These are phyloP conservation scores for Onthophagus taurus DNA, from an alignment of 1,140 invertebrate species.

Conservation along the genomic window DNA sequence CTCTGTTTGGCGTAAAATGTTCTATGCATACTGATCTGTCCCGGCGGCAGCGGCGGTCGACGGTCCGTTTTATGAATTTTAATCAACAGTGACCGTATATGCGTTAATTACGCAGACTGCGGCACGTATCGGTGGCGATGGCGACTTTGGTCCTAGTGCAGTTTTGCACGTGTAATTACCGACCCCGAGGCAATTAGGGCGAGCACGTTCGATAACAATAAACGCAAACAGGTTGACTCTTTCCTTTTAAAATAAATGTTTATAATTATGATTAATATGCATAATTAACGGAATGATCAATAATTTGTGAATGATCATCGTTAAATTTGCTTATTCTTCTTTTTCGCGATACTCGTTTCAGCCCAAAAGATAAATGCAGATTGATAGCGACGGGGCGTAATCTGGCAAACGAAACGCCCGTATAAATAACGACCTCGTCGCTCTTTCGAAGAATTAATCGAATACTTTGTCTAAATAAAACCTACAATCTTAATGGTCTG, in stretches of 20 bases:
- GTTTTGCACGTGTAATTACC: neutral
- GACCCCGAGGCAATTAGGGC: too few species aligned
- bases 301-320: too few species aligned
- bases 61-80: conserved; percentile 6
- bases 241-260: too few species aligned
- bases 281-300: too few species aligned
- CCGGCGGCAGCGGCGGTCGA: neutral
- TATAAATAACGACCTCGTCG: neutral
- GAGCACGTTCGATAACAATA: too few species aligned
- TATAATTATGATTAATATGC: too few species aligned
- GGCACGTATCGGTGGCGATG: neutral
- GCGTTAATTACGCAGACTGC: neutral
- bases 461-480: conserved; percentile 10
- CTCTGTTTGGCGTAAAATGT: conserved; percentile 6
- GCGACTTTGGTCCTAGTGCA: neutral
- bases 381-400: too few species aligned
- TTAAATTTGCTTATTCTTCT: too few species aligned
- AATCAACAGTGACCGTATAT: conserved; percentile 3
- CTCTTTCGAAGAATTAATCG: conserved; percentile 10
- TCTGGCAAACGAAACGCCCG: too few species aligned
- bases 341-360: too few species aligned
- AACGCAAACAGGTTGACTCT: too few species aligned
- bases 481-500: conserved; percentile 9
- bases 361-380: too few species aligned
- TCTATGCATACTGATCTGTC: conserved; percentile 4